These are phyloP conservation scores for Orthochromis indermauri DNA, from an alignment of 2,113 vertebrate species.

Conservation along the genomic window DNA sequence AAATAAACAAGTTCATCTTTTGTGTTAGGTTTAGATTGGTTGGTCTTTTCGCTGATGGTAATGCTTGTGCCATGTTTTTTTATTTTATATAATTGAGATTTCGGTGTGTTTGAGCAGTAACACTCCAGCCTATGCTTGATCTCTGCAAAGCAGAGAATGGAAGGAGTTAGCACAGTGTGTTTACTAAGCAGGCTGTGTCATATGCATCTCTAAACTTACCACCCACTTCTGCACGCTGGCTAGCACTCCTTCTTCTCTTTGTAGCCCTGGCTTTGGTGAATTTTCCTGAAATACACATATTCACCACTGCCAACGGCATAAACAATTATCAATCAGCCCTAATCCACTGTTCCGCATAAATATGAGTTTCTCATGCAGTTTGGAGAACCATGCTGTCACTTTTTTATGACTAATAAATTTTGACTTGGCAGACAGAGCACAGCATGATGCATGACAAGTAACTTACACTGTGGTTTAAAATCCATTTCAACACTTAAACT, in stretches of 20 bases:
- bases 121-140: neutral
- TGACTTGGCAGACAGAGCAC: conserved; percentile 59
- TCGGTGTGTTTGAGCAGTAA: neutral
- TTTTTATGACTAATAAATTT: conserved; percentile 62
- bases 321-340: conserved; percentile 74
- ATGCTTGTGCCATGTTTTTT: neutral
- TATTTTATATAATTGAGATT: neutral
- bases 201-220: conserved; percentile 23
- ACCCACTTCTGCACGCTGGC: conserved; percentile 37
- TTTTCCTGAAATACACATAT: conserved; percentile 68
- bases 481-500: conserved; percentile 43
- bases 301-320: conserved; percentile 68
- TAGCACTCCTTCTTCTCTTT: conserved; percentile 32
- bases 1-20: neutral
- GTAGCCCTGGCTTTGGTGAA: conserved; percentile 47
- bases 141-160: neutral
- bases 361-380: conserved; percentile 60
- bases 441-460: conserved; percentile 55
- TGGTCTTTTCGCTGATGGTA: neutral
- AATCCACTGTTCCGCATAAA: conserved; percentile 69
- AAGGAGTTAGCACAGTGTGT: conserved; percentile 15
- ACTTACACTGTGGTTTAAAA: conserved; percentile 56
- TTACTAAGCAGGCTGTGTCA: conserved; percentile 22
- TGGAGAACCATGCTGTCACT: conserved; percentile 52
- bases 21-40: neutral